phyloP scores from a whole-genome alignment of 2,797 vertebrate genomes.

The Protonibea diacanthus region DNA sequence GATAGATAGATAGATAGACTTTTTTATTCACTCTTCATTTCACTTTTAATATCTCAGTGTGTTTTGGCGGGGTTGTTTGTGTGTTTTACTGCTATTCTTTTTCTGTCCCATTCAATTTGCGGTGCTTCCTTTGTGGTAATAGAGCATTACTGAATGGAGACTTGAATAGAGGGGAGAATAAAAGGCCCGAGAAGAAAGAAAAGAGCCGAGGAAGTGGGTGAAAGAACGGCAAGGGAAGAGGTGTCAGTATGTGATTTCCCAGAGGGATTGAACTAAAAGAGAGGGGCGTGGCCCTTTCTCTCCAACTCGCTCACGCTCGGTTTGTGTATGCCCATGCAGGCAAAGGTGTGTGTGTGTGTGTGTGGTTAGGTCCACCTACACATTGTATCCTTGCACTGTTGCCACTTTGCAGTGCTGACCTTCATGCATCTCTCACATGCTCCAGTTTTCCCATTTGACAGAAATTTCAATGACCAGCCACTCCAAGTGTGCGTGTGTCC shows the following conservation, averaged over 20 bases:
- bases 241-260: conserved; percentile 75
- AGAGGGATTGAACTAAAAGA: conserved; percentile 58
- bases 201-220: conserved; percentile 59
- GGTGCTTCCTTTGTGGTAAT: conserved; percentile 55
- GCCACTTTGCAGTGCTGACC: conserved; percentile 44
- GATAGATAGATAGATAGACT: conserved; percentile 22
- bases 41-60: conserved; percentile 20
- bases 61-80: conserved; percentile 38
- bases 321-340: conserved; percentile 26
- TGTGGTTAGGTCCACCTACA: conserved; percentile 24
- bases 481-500: background rate
- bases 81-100: conserved; percentile 53
- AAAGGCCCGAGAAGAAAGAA: conserved; percentile 65
- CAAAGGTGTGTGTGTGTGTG: conserved; percentile 14
- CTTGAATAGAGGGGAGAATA: conserved; percentile 68
- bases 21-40: too few relatives aligned
- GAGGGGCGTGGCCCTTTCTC: conserved; percentile 57
- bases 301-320: conserved; percentile 19
- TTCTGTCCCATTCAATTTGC: conserved; percentile 60
- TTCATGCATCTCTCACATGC: conserved; percentile 48
- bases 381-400: conserved; percentile 15
- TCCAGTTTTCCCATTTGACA: conserved; percentile 39
- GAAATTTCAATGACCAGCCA: conserved; percentile 36
- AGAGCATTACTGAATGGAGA: conserved; percentile 58
- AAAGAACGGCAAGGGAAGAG: conserved; percentile 67